phyloP scores from a whole-genome alignment of 1,140 invertebrate genomes.

The Drosophila pseudoananassae region DNA sequence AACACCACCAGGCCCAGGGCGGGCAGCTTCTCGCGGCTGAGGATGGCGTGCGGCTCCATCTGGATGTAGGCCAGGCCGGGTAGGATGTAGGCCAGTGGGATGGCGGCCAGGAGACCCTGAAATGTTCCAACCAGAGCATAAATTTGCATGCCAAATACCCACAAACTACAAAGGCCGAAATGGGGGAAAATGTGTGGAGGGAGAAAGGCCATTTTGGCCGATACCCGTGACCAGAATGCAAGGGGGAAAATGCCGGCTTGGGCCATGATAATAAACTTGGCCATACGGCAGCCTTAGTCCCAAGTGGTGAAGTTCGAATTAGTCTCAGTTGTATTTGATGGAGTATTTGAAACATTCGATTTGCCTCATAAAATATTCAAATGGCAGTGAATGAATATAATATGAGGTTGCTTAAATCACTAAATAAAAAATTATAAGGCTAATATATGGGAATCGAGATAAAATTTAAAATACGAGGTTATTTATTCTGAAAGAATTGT shows the following conservation, averaged over 20 bases:
- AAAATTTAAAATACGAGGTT: too few species aligned
- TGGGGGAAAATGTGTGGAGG: constrained; percentile 1
- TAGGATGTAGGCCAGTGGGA: constrained; percentile 93
- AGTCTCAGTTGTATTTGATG: constrained; percentile 45
- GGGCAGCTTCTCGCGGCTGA: constrained; percentile 89
- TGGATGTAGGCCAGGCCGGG: constrained; percentile 92
- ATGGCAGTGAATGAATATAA: not conserved
- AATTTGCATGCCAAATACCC: constrained; percentile 55
- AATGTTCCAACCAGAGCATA: constrained; percentile 28
- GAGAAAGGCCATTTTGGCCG: constrained; percentile 19
- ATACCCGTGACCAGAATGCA: constrained; percentile 42
- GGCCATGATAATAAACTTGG: constrained; percentile 32
- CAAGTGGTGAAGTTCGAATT: constrained; percentile 9
- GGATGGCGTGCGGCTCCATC: constrained; percentile 89
- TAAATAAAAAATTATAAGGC: not conserved
- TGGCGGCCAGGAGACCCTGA: constrained; percentile 92
- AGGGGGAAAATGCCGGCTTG: constrained; percentile 7
- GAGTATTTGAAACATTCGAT: constrained; percentile 18
- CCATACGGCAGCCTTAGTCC: constrained; percentile 17
- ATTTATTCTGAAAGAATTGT: too few species aligned
- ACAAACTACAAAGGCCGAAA: not conserved
- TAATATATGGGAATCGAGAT: too few species aligned
- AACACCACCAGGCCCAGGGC: constrained; percentile 89
- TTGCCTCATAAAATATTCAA: constrained; percentile 4
- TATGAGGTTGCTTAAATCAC: not conserved